Conservation (phyloP, 1,140 invertebrate species). For the Ips typographus region DNA sequence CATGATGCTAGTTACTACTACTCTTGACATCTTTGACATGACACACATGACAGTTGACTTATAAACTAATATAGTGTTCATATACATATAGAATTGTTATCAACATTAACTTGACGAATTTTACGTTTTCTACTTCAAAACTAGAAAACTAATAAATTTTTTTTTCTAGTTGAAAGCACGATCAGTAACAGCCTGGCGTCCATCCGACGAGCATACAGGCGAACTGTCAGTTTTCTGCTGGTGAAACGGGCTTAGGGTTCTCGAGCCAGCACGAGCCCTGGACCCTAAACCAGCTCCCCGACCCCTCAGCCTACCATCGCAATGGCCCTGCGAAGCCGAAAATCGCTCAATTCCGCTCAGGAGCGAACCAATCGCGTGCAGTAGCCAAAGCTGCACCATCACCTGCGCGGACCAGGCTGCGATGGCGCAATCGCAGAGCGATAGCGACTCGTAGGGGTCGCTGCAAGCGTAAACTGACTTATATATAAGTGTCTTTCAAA, state of each 20-base stretch:
- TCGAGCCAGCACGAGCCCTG: slow-evolving; percentile 44
- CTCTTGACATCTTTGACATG: too few relatives aligned
- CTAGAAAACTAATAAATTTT: slow-evolving; percentile 10
- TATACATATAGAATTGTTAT: too few relatives aligned
- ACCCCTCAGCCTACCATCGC: slow-evolving; percentile 40
- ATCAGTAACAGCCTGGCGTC: slow-evolving; percentile 67
- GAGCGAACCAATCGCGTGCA: slow-evolving; percentile 16
- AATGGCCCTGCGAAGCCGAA: slow-evolving; percentile 37
- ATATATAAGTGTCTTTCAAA: too few relatives aligned
- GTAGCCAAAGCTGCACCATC: slow-evolving; percentile 17
- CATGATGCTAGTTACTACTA: too few relatives aligned
- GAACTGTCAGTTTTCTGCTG: slow-evolving; percentile 74
- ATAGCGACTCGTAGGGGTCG: too few relatives aligned
- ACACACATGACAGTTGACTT: too few relatives aligned
- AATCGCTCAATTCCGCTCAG: slow-evolving; percentile 32
- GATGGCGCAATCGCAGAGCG: background rate
- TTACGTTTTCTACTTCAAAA: background rate
- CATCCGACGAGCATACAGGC: slow-evolving; percentile 65
- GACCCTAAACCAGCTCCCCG: slow-evolving; percentile 27
- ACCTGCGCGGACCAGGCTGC: slow-evolving; percentile 2
- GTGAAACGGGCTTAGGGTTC: slow-evolving; percentile 58
- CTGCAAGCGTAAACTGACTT: too few relatives aligned
- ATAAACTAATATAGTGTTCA: too few relatives aligned
- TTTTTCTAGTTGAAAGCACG: slow-evolving; percentile 64
- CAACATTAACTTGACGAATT: background rate